Conservation (phyloP, 2,888 invertebrate species). For the Synanthedon andrenaeformis region DNA sequence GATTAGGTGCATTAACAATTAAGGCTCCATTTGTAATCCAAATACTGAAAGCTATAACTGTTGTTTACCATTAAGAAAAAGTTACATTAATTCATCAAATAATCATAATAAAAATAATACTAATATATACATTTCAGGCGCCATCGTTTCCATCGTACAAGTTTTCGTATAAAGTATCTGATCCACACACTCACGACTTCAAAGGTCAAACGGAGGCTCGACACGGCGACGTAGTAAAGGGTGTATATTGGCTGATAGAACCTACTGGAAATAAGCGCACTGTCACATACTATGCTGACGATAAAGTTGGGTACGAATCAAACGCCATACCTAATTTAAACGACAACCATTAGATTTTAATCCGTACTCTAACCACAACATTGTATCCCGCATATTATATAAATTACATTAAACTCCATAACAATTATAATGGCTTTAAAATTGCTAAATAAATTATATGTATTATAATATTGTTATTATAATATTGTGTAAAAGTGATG, state of each 20-base stretch:
- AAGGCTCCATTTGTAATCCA: too few relatives aligned
- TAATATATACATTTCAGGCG: constrained; percentile 24
- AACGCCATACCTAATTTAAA: neutral
- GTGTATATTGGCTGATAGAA: constrained; percentile 64
- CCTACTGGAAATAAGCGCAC: constrained; percentile 64
- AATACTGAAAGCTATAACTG: too few relatives aligned
- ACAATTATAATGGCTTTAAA: neutral
- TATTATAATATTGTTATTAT: neutral
- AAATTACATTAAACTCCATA: neutral
- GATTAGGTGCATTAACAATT: too few relatives aligned
- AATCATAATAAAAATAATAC: neutral
- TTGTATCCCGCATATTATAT: neutral
- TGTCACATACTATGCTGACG: constrained; percentile 62
- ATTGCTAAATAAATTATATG: too few relatives aligned
- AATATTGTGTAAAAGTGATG: neutral
- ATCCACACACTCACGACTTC: constrained; percentile 67
- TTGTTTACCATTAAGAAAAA: too few relatives aligned
- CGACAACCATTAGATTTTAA: too few relatives aligned
- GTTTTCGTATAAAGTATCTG: constrained; percentile 67
- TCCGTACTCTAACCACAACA: too few relatives aligned
- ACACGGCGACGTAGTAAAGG: constrained; percentile 62
- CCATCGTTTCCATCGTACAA: constrained; percentile 61
- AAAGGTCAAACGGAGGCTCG: constrained; percentile 63
- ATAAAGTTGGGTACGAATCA: constrained; percentile 54
- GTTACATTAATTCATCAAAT: too few relatives aligned